Conservation (phyloP, 2,888 invertebrate genomes). For the Elgonia sp. region DNA sequence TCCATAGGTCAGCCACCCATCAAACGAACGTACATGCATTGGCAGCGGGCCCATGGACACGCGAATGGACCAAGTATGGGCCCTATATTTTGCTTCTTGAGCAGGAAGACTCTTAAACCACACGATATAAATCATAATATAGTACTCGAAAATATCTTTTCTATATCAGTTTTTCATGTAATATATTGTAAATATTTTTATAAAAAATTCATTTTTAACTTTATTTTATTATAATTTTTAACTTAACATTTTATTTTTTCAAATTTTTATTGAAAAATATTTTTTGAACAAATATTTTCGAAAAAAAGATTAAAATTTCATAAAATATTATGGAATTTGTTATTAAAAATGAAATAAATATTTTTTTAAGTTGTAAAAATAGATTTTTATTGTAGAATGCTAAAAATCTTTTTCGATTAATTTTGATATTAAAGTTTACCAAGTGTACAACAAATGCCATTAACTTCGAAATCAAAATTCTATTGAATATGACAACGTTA, state of each 20-base stretch:
- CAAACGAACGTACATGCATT: slow-evolving; percentile 77
- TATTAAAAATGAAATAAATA: slow-evolving; percentile 1
- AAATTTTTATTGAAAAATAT: too few species aligned
- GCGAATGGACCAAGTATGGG: slow-evolving; percentile 72
- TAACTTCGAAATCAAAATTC: slow-evolving; percentile 38
- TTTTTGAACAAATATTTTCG: too few species aligned
- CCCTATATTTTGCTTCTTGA: slow-evolving; percentile 71
- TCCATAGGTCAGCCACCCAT: slow-evolving; percentile 86
- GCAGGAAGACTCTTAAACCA: slow-evolving; percentile 63
- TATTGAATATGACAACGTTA: slow-evolving; percentile 21
- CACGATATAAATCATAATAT: slow-evolving; percentile 63
- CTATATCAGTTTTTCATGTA: not conserved
- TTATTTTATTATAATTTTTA: too few species aligned
- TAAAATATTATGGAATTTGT: too few species aligned
- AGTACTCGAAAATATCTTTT: slow-evolving; percentile 36
- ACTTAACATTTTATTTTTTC: too few species aligned
- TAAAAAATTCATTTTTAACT: too few species aligned
- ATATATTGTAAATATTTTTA: not conserved
- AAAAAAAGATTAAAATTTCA: too few species aligned
- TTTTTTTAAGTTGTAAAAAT: too few species aligned
- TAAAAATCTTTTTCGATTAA: not conserved
- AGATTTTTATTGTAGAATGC: too few species aligned
- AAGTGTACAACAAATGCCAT: not conserved
- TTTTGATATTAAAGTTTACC: slow-evolving; percentile 14
- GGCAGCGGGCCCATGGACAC: slow-evolving; percentile 69